These are phyloP conservation scores for Caenorhabditis zanzibari DNA, from an alignment of 2,888 invertebrate species.

Conservation along the genomic window DNA sequence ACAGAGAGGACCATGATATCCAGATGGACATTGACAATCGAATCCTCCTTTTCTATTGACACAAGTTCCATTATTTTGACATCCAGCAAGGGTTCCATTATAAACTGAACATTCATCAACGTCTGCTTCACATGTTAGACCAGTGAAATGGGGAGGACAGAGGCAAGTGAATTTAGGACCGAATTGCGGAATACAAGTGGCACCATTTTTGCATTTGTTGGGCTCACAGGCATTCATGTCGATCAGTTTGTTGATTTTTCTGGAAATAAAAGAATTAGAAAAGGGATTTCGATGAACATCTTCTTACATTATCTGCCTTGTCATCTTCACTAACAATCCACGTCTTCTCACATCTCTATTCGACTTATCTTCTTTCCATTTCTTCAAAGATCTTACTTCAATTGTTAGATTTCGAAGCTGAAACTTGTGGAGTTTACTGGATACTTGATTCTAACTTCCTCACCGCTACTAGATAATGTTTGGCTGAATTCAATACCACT, in stretches of 20 bases:
- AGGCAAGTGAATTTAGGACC: constrained; percentile 77
- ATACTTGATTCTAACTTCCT: not conserved
- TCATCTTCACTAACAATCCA: constrained; percentile 53
- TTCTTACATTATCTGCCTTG: constrained; percentile 54
- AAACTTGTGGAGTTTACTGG: constrained; percentile 4
- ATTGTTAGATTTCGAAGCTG: constrained; percentile 41
- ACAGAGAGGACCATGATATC: constrained; percentile 79
- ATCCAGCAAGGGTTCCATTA: constrained; percentile 74
- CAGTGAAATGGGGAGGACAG: constrained; percentile 78
- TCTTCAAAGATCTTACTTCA: constrained; percentile 40
- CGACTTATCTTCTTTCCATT: constrained; percentile 51
- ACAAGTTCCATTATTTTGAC: constrained; percentile 82
- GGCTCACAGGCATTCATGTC: constrained; percentile 73
- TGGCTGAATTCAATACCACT: constrained; percentile 38
- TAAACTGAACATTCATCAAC: constrained; percentile 80
- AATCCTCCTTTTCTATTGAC: constrained; percentile 75
- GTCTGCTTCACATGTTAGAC: constrained; percentile 76
- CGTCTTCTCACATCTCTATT: constrained; percentile 40
- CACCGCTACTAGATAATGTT: constrained; percentile 27
- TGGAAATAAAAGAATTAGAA: constrained; percentile 10
- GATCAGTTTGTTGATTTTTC: constrained; percentile 37
- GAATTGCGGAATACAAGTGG: constrained; percentile 79
- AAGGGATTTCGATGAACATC: not conserved
- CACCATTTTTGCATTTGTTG: constrained; percentile 79
- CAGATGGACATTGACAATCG: constrained; percentile 84